Base-by-base conservation (phyloP, 2,113 vertebrate species). In the Sapajus apella region DNA sequence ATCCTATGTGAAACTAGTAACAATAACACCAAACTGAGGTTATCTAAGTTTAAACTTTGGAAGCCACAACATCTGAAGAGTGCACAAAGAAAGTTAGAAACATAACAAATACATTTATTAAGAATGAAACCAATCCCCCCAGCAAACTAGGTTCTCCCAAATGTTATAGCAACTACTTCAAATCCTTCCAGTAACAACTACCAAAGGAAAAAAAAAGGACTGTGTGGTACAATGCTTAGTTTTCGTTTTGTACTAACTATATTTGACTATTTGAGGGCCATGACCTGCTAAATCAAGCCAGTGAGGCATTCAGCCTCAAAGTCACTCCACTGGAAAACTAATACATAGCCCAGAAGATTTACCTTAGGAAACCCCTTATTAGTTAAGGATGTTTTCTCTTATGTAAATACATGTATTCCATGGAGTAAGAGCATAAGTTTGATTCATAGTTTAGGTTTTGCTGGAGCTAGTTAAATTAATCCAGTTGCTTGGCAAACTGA, bases 21-120 rank as follows among this genome's bases (percentile, higher is more conserved):
- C 8, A 85, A 66, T 52, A 56, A 40, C 20, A 50, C 68, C 66
- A 82, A 90, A 43, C 2, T 25, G 17, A 52, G 30, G 18, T 91
- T 73, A 32, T 70, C 52, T 93, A 1, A 2, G 13, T 76, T 85
- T 77, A 77, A 87, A 55, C 21, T 18, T 76, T 37, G 25, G 35
- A 93, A 95, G 58, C 66, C 77, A 96, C 10, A 91, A 13, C 52
- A 88, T 90, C 94, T 85, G 68, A 94, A 94, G 75, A 68, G 47
- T 40, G 79, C 11, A 40, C 40, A 96, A 68, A 76, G 45, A 82
- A 72, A 89, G 87, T 75, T 43, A 86, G 90, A 82, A 64, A 91
- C 32, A 56, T 61, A 43, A 85, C 72, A 94, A 92, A 95, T 82
- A 35, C 4, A 25, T 80, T 56, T 96, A 83, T 92, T 94, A 95